phyloP scores from a whole-genome alignment of 1,140 invertebrate species.

The Drosophila suzukii region DNA sequence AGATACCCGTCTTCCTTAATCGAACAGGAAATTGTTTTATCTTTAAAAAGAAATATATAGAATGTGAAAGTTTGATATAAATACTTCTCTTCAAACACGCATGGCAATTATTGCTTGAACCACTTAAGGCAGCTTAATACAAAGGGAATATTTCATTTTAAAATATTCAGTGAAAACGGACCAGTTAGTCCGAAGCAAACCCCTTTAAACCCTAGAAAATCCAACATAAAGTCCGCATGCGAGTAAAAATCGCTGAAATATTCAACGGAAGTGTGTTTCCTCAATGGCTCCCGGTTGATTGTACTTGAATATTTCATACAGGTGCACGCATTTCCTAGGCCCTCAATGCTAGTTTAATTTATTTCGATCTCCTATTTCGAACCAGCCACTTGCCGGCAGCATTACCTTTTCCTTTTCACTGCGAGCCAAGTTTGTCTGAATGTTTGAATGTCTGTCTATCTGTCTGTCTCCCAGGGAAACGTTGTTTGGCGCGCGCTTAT shows the following conservation, averaged over 20 bases:
- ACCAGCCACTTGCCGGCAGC: slow-evolving; percentile 2
- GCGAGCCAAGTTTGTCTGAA: slow-evolving; percentile 2
- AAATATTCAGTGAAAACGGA: neutral
- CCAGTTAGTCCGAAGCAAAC: too few species aligned
- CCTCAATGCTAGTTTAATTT: slow-evolving; percentile 46
- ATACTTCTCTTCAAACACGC: too few species aligned
- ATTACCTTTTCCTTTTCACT: neutral
- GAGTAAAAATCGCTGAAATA: slow-evolving; percentile 3
- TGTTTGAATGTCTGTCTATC: slow-evolving; percentile 9
- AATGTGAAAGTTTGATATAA: neutral
- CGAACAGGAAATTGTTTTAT: neutral
- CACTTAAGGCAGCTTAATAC: neutral
- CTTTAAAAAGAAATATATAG: neutral
- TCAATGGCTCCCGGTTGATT: slow-evolving; percentile 11
- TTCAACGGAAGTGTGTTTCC: slow-evolving; percentile 15
- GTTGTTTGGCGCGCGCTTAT: slow-evolving; percentile 39
- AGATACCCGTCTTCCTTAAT: neutral
- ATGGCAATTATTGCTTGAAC: neutral
- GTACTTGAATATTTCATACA: slow-evolving; percentile 45
- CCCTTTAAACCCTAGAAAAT: neutral
- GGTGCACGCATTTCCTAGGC: slow-evolving; percentile 1
- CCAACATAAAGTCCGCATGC: neutral
- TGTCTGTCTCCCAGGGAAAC: slow-evolving; percentile 26
- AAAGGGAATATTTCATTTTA: neutral
- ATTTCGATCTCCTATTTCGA: slow-evolving; percentile 37